Conservation (phyloP, 37 sponge, comb jelly and placozoan species). For the Agelas oroides region DNA sequence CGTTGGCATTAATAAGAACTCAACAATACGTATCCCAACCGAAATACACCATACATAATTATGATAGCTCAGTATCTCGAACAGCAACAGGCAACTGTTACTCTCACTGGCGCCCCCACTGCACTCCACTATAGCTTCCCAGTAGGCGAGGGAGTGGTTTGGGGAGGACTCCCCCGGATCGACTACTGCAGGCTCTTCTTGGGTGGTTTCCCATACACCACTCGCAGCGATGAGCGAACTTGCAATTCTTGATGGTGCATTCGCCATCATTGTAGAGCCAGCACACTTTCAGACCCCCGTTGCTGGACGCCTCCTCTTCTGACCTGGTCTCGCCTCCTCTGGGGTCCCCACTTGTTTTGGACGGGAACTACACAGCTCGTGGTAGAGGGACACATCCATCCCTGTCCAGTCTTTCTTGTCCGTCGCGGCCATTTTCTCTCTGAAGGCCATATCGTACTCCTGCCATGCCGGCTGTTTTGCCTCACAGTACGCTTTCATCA, state of each 20-base stretch:
- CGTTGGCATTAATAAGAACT: too few species aligned
- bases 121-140: too few species aligned
- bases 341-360: neutral
- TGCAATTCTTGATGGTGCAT: neutral
- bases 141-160: too few species aligned
- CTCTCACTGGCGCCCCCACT: too few species aligned
- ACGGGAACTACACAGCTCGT: neutral
- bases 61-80: too few species aligned
- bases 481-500: conserved; percentile 4
- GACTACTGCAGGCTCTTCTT: neutral
- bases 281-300: neutral
- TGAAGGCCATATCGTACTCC: conserved; percentile 20
- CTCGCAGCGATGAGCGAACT: conserved; percentile 10
- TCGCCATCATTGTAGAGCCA: neutral
- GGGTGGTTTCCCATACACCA: neutral
- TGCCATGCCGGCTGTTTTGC: conserved; percentile 4
- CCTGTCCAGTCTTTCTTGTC: conserved; percentile 8
- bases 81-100: too few species aligned
- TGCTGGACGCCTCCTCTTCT: too few species aligned
- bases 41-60: too few species aligned
- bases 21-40: too few species aligned
- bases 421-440: conserved; percentile 16
- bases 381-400: conserved; percentile 20
- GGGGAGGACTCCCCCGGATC: too few species aligned
- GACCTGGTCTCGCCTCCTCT: too few species aligned